These are phyloP conservation scores for Drosophila watanabei DNA, from an alignment of 1,140 invertebrate genomes.

Conservation along the genomic window DNA sequence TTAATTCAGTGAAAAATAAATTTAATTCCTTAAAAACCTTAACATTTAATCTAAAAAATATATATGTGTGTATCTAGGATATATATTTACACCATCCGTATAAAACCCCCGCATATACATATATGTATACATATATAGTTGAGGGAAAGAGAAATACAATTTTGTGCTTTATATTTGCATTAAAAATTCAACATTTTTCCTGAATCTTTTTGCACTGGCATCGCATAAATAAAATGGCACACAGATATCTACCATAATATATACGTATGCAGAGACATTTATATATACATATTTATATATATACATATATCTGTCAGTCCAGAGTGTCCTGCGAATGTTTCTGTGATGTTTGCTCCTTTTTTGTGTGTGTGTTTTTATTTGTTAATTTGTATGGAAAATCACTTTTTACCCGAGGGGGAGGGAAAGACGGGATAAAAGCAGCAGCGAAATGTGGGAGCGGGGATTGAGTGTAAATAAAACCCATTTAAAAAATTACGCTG, in stretches of 20 bases:
- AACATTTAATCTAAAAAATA: neutral
- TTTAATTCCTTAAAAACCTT: too few species aligned
- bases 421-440: slow-evolving; percentile 14
- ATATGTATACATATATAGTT: neutral
- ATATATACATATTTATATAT: slow-evolving; percentile 6
- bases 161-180: slow-evolving; percentile 51
- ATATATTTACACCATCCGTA: slow-evolving; percentile 5
- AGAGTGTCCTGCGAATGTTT: slow-evolving; percentile 20
- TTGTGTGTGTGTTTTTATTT: slow-evolving; percentile 53
- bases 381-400: slow-evolving; percentile 83
- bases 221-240: slow-evolving; percentile 60
- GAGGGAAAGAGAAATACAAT: slow-evolving; percentile 30
- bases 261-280: slow-evolving; percentile 24
- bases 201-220: slow-evolving; percentile 46
- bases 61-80: neutral
- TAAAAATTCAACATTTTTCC: slow-evolving; percentile 38
- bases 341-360: slow-evolving; percentile 48
- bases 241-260: slow-evolving; percentile 31
- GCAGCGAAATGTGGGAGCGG: neutral
- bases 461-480: slow-evolving; percentile 59
- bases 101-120: neutral
- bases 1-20: slow-evolving; percentile 2
- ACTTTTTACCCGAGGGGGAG: slow-evolving; percentile 61
- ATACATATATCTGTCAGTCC: slow-evolving; percentile 13
- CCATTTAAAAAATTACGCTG: slow-evolving; percentile 82